A percentile compares a stretch with the other conserved stretches of the same genome.
phyloP scores from a whole-genome alignment of 2,888 invertebrate species.

The Holacanthella duospinosa region DNA sequence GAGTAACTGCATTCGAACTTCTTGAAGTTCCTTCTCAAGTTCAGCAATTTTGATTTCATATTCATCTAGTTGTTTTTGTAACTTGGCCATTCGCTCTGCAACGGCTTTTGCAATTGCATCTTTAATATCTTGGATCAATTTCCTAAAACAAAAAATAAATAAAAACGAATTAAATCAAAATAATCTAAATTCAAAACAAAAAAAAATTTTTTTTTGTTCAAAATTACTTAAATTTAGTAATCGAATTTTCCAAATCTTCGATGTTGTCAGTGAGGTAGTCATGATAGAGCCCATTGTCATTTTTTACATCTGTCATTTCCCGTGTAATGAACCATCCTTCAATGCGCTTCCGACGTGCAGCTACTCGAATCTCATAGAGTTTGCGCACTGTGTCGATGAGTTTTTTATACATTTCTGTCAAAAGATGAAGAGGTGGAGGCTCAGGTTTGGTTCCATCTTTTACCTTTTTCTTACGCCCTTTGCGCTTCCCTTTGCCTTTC shows the following conservation, averaged over 20 bases:
- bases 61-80: conserved; percentile 20
- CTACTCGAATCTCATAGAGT: conserved; percentile 19
- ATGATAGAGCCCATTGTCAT: conserved; percentile 31
- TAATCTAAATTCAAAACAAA: not conserved
- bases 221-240: conserved; percentile 27
- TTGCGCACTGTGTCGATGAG: conserved; percentile 23
- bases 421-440: conserved; percentile 29
- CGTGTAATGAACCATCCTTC: conserved; percentile 33
- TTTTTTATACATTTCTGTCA: conserved; percentile 31
- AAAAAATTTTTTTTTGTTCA: not conserved
- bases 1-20: conserved; percentile 20
- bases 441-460: conserved; percentile 6
- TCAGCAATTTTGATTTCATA: conserved; percentile 18
- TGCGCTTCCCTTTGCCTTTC: conserved; percentile 13
- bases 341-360: conserved; percentile 30
- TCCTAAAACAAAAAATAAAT: conserved; percentile 14
- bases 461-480: conserved; percentile 11
- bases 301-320: conserved; percentile 28
- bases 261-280: conserved; percentile 29
- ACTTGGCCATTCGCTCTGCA: conserved; percentile 17
- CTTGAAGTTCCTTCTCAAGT: conserved; percentile 19
- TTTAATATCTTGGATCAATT: conserved; percentile 21
- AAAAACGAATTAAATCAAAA: not conserved
- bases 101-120: conserved; percentile 27
- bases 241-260: conserved; percentile 24